phyloP scores from a whole-genome alignment of 2,797 vertebrate species.

The Coendou prehensilis region DNA sequence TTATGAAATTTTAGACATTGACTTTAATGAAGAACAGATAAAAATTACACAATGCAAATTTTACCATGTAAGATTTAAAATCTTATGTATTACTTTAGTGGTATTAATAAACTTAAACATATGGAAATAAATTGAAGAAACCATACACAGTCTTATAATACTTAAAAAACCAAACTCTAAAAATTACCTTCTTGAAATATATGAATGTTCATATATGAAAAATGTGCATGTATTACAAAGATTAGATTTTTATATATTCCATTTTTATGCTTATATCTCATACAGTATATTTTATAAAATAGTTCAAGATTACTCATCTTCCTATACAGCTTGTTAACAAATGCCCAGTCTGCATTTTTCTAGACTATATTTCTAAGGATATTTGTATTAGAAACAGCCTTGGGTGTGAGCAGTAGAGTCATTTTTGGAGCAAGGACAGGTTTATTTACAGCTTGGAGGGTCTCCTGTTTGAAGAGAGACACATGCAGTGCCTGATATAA shows the following conservation, averaged over 20 bases:
- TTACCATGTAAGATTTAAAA: conserved; percentile 17
- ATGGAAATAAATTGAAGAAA: conserved; percentile 13
- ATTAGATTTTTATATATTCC: not conserved
- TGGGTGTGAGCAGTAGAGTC: not conserved
- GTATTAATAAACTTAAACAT: not conserved
- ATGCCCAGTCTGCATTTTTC: not conserved
- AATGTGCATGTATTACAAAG: not conserved
- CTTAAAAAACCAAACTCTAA: conserved; percentile 22
- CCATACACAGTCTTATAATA: not conserved
- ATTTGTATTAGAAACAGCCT: not conserved
- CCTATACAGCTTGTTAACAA: not conserved
- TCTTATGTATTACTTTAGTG: not conserved
- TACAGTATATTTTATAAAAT: not conserved
- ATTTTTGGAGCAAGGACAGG: not conserved
- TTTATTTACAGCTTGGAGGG: not conserved
- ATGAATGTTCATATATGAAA: conserved; percentile 12
- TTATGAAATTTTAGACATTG: conserved; percentile 1
- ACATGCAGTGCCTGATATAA: not conserved
- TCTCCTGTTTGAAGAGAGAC: not conserved
- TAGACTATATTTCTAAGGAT: not conserved
- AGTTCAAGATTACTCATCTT: not conserved
- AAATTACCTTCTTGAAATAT: not conserved
- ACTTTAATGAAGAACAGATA: not conserved
- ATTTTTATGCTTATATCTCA: conserved; percentile 37
- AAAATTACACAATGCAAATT: not conserved